Percentiles rank a stretch among this genome's conserved stretches.
These are phyloP conservation scores for Scyliorhinus canicula DNA, from an alignment of 2,797 vertebrate genomes.

Conservation along the genomic window DNA sequence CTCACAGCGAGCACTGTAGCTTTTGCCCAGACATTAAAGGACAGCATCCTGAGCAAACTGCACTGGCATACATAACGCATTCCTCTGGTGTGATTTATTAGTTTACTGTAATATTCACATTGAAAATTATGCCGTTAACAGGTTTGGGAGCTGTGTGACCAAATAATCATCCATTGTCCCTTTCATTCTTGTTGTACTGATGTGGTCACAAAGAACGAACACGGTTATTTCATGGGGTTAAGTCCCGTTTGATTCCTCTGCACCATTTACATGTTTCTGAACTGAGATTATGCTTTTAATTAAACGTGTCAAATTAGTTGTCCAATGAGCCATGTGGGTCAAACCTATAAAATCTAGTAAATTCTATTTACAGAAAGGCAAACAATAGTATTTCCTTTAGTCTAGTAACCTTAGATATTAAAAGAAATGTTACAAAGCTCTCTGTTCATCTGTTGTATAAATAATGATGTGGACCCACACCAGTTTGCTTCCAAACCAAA, in stretches of 20 bases:
- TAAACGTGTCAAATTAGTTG: background rate
- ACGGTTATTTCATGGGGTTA: background rate
- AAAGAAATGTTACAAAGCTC: background rate
- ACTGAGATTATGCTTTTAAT: conserved; percentile 2
- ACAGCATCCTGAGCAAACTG: conserved; percentile 38
- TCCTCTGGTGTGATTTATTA: background rate
- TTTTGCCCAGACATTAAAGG: conserved; percentile 32
- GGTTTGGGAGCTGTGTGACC: background rate
- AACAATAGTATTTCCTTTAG: conserved; percentile 26
- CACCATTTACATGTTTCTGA: background rate
- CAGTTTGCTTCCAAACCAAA: background rate
- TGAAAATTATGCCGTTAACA: background rate
- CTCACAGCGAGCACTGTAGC: background rate
- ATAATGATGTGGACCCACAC: background rate
- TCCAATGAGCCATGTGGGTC: background rate
- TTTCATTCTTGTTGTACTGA: background rate
- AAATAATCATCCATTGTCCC: conserved; percentile 20
- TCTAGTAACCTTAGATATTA: background rate
- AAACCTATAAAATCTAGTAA: background rate
- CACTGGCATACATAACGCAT: conserved; percentile 20
- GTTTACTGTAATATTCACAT: background rate
- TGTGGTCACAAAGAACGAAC: background rate
- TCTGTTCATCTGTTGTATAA: background rate
- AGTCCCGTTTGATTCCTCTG: background rate
- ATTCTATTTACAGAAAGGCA: conserved; percentile 8